Evolutionary conservation across 23 tunicate species (phyloP).

Genomic region (Styela plicata): DNA sequence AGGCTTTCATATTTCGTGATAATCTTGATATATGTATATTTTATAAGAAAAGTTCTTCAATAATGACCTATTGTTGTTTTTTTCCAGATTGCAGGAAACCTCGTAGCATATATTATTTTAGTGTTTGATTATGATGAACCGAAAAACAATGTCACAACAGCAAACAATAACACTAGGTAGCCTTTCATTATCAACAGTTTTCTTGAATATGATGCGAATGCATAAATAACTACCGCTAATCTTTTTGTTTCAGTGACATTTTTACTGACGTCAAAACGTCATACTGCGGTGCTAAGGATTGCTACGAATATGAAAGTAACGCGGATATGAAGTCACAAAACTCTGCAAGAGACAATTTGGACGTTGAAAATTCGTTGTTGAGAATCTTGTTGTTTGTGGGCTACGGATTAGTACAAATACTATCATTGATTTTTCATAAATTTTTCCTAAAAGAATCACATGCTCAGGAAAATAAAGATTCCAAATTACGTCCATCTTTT

Average conservation of each 20-base stretch:
- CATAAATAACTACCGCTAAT: background rate
- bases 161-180: background rate
- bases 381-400: slow-evolving; percentile 2
- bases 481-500: background rate
- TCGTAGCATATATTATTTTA: slow-evolving; percentile 11
- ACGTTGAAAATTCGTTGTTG: background rate
- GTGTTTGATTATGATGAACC: background rate
- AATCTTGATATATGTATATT: no score
- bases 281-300: slow-evolving; percentile 15
- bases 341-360: background rate
- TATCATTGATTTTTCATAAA: background rate
- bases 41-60: no score
- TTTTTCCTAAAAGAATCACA: background rate
- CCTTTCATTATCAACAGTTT: no score
- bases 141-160: background rate
- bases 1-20: no score
- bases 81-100: slow-evolving; percentile 15
- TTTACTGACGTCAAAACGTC: background rate
- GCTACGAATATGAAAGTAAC: slow-evolving; percentile 22
- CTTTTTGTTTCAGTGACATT: background rate
- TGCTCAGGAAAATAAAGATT: background rate
- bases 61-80: no score
- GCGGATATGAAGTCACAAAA: no score
- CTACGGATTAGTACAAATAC: slow-evolving; percentile 6
- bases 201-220: no score